Base-by-base conservation (phyloP, 2,113 vertebrate species). In the Vanacampus margaritifer region DNA sequence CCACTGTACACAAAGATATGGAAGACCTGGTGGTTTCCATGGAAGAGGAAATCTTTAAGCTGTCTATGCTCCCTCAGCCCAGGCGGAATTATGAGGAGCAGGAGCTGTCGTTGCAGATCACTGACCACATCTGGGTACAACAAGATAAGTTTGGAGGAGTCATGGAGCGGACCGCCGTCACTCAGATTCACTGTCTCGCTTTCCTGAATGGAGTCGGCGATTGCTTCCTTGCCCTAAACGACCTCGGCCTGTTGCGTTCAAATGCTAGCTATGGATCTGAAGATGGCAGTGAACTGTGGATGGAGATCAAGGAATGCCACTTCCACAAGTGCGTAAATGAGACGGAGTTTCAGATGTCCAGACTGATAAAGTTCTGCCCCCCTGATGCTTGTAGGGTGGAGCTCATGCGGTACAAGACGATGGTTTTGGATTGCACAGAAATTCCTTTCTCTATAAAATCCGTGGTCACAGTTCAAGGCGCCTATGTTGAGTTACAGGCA, bases 151-250 rank as follows among this genome's bases (percentile, higher is more conserved):
- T 76, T 0, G 96, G 95, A 54, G 91, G 76, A 32, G 73, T 95
- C 0, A 64, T 90, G 6, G 94, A 96, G 73, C 91, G 89, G 14
- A 69, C 89, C 0, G 92, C 96, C 59, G 76, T 95, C 74, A 98
- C 95, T 0, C 95, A 93, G 8, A 66, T 99, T 75, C 93, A 91
- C 80, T 98, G 95, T 80, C 87, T 99, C 57, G 92, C 94, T 26
- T 99, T 99, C 78, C 88, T 98, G 68, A 96, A 95, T 0, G 93
- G 93, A 28, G 71, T 84, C 0, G 74, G 75, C 0, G 94, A 95
- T 48, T 99, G 97, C 85, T 98, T 98, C 72, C 89, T 99, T 6
- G 93, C 95, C 8, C 88, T 99, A 26, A 98, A 99, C 0, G 95
- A 98, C 64, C 83, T 91, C 8, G 89, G 93, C n/a, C 87, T 97